Evolutionary conservation across 2,888 invertebrate species (phyloP), one percentile per base, ranked within the genome.

Genomic region (Megamerina dolium): DNA sequence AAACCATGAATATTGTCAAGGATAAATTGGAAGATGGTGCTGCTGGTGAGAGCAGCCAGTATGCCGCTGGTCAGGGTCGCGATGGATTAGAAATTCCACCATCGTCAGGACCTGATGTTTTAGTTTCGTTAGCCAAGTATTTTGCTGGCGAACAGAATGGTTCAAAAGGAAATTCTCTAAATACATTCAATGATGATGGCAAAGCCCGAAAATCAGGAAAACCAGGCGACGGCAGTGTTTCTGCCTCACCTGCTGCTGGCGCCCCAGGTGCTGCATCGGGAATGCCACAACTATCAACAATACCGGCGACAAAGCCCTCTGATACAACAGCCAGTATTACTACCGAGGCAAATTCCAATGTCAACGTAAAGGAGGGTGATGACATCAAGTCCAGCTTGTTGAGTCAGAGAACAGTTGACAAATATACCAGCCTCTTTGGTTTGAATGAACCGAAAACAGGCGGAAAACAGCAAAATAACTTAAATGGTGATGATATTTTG

Each of bases 121-220:
- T 87, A 10, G 85, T 86, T 54, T 84, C 87, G 0, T 64, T 89
- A 33, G 87, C 88, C 2, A 78, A 85, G 51, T 89, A 88, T 60
- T 88, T 87, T 61, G 87, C 87, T 3, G 52, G 74, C 23, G 66
- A 73, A 20, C 70, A 60, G 19, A 66, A 76, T 23, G 65, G 71
- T 4, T 58, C 66, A 2, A 61, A 58, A 3, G 60, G 64, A 1
- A 49, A 35, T 17, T 12, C 21, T 2, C 20, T 30, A 9, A 19
- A 19, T 20, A 13, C 19, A 10, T 6, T 10, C 10, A 19, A 13
- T 12, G 37, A n/a, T n/a, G 23, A 23, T 2, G 46, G 43, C 12
- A 53, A 50, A 27, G 30, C 14, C 3, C 12, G 4, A 54, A 59
- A 29, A 32, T 54, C 3, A 49, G 52, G 1, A 52, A 41, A 1